Evolutionary conservation across 2,113 vertebrate genomes (phyloP).

Genomic region (Eolophus roseicapilla): DNA sequence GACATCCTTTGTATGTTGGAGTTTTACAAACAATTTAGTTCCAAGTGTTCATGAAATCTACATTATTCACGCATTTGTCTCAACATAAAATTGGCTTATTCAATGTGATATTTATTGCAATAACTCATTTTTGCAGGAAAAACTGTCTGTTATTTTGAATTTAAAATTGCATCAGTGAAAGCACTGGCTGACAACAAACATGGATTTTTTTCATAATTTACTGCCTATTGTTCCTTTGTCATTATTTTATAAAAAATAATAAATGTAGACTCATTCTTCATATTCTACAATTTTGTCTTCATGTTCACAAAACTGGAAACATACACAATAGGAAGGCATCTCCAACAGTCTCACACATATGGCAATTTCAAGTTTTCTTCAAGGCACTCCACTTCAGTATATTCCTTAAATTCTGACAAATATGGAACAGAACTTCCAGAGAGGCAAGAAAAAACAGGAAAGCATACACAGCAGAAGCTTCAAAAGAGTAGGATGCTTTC

Average conservation of each 20-base stretch:
- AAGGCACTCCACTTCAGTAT: neutral
- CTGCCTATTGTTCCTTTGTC: neutral
- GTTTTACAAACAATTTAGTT: neutral
- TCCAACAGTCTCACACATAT: neutral
- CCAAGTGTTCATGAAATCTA: neutral
- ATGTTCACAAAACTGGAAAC: neutral
- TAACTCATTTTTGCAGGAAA: neutral
- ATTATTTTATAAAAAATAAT: neutral
- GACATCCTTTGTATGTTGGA: neutral
- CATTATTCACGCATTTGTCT: neutral
- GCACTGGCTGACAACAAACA: neutral
- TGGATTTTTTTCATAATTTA: neutral
- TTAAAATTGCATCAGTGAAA: neutral
- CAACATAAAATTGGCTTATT: neutral
- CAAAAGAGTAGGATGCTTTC: neutral
- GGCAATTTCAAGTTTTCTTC: neutral
- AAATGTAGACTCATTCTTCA: neutral
- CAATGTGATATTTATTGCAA: neutral
- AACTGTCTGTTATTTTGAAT: neutral
- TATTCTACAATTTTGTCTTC: neutral
- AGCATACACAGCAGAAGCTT: neutral
- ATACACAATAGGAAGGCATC: neutral
- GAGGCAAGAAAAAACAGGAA: neutral
- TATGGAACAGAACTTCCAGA: neutral
- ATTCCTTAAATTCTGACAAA: neutral